Evolutionary conservation across 2,888 invertebrate genomes (phyloP).

Genomic region (Dryadula phaetusa): DNA sequence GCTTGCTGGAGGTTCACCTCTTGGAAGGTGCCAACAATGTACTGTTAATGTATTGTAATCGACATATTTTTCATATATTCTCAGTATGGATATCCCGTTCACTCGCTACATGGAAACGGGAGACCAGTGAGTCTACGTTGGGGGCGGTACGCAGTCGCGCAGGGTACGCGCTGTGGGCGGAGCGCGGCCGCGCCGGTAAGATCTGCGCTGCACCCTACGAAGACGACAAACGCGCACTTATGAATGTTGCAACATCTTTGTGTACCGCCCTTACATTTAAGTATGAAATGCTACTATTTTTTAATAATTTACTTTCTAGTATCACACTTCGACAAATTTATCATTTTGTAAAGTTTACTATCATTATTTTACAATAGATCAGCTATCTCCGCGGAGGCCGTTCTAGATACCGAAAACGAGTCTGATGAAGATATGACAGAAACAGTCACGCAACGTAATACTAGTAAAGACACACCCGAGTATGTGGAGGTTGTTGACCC

Average conservation of each 20-base stretch:
- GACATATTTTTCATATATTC: no score
- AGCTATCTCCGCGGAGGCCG: slow-evolving; percentile 87
- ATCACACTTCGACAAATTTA: background rate
- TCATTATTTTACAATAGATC: slow-evolving; percentile 77
- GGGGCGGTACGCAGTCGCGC: slow-evolving; percentile 88
- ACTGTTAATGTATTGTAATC: no score
- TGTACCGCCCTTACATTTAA: slow-evolving; percentile 91
- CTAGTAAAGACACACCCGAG: slow-evolving; percentile 68
- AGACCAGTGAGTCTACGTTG: slow-evolving; percentile 87
- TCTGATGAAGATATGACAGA: slow-evolving; percentile 81
- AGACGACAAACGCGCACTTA: slow-evolving; percentile 83
- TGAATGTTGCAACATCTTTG: slow-evolving; percentile 90
- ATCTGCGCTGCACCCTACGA: slow-evolving; percentile 92
- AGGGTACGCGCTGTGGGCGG: slow-evolving; percentile 94
- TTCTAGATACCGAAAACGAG: slow-evolving; percentile 86
- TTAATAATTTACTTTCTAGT: background rate
- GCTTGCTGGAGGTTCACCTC: no score
- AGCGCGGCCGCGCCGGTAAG: slow-evolving; percentile 91
- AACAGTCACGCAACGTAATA: slow-evolving; percentile 57
- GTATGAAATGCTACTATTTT: slow-evolving; percentile 68
- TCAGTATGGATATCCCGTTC: slow-evolving; percentile 91
- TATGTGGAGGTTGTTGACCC: slow-evolving; percentile 94
- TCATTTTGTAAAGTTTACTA: background rate
- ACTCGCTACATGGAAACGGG: slow-evolving; percentile 85
- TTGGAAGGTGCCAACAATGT: no score